Conservation (phyloP, 2,888 invertebrate species). For the Podotricha telesiphe region DNA sequence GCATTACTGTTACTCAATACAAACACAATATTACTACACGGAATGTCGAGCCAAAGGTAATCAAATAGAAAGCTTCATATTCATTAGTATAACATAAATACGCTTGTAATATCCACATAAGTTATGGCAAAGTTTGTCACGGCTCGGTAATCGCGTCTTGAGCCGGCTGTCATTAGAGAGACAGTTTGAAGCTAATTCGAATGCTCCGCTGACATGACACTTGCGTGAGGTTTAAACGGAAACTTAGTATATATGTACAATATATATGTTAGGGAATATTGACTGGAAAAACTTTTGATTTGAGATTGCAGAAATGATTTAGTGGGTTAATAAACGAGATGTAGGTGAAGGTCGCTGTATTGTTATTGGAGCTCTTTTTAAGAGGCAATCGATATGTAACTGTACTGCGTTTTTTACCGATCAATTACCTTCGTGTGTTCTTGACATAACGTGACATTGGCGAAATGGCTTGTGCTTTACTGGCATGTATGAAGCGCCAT, state of each 20-base stretch:
- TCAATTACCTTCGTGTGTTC: too few species aligned
- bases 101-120: not conserved
- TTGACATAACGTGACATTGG: too few species aligned
- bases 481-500: too few species aligned
- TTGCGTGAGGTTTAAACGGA: not conserved
- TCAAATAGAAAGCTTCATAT: not conserved
- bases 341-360: too few species aligned
- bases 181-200: conserved; percentile 18
- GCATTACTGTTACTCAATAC: not conserved
- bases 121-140: conserved; percentile 18
- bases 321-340: too few species aligned
- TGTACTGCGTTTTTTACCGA: too few species aligned
- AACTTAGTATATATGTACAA: not conserved
- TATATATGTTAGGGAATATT: not conserved
- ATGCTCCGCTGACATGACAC: conserved; percentile 12
- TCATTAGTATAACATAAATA: conserved; percentile 1
- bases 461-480: too few species aligned
- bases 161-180: conserved; percentile 18
- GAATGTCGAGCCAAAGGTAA: not conserved
- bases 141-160: conserved; percentile 8
- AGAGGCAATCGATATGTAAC: too few species aligned
- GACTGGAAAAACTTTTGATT: too few species aligned
- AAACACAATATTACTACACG: not conserved
- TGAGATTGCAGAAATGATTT: too few species aligned
- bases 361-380: too few species aligned